Base-by-base conservation (phyloP, 2,888 invertebrate species). In the Marasmarcha lunaedactyla region DNA sequence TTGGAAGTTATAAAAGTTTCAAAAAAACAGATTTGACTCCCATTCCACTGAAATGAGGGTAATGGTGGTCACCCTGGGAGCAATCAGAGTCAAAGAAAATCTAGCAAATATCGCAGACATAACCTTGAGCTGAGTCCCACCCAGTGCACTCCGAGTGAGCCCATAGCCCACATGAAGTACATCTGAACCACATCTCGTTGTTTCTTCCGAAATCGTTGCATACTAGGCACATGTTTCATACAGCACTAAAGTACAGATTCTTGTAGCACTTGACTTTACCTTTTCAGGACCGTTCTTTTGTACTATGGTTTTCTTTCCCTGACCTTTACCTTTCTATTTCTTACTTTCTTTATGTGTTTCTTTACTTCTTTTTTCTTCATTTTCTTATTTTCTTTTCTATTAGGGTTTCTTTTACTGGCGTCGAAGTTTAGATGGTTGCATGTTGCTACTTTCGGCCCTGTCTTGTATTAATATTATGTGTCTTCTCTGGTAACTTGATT, bases 341-440 rank as follows among this genome's bases (percentile, higher is more conserved):
- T n/a, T n/a, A n/a, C n/a, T n/a, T n/a, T n/a, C n/a, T 30, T 30
- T 20, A 4, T 43, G 26, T 44, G 44, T 44, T 48, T 40, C 44
- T 33, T 36, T 44, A 43, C 35, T 37, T 38, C 35, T 37, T 38
- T 35, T 46, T 36, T 46, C 43, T 51, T 45, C 36, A 34, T 44
- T 45, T 47, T 49, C 9, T 55, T 51, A 35, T 52, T 51, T 52
- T 49, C 15, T 51, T 52, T 52, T 53, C 52, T 46, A 50, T 1
- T 35, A 56, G 44, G 38, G 37, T 47, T 40, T 54, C 49, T 50
- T 57, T 57, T 1, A 49, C 1, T 45, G 56, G 53, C 15, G 58
- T 60, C 42, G 49, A 50, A 35, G 54, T 59, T 44, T 54, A 50
- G 46, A 56, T 48, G 35, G 50, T 54, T 25, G 55, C 52, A 30